A percentile compares a stretch with the other conserved stretches of the same genome.
These are phyloP conservation scores for Pitta sordida DNA, from an alignment of 2,113 vertebrate genomes.

Conservation along the genomic window DNA sequence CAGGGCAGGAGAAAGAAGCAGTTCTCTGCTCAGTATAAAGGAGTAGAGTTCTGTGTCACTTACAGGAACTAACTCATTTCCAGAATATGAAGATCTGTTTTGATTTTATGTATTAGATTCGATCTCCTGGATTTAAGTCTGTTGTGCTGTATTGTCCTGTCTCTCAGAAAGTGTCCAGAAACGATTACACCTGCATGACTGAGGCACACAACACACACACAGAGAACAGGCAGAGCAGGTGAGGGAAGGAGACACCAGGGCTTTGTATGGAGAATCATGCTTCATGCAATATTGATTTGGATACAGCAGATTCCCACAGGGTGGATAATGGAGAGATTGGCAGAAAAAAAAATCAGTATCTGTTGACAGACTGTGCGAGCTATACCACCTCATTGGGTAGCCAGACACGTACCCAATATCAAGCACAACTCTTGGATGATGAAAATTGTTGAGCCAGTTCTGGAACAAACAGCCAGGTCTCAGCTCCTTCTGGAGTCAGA, in stretches of 20 bases:
- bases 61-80: neutral
- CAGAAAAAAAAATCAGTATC: neutral
- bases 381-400: neutral
- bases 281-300: neutral
- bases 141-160: neutral
- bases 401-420: neutral
- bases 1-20: neutral
- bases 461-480: neutral
- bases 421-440: neutral
- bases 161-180: neutral
- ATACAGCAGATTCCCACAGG: neutral
- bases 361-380: neutral
- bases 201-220: neutral
- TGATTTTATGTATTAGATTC: neutral
- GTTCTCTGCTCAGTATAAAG: neutral
- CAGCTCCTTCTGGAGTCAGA: neutral
- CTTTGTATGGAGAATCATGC: neutral
- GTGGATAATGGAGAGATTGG: neutral
- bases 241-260: neutral
- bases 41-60: neutral
- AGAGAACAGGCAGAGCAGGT: neutral
- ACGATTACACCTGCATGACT: neutral
- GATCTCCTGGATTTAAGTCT: neutral
- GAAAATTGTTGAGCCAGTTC: neutral
- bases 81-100: neutral